Conservation (phyloP, 2,797 vertebrate genomes). For the Danio tinwini region DNA sequence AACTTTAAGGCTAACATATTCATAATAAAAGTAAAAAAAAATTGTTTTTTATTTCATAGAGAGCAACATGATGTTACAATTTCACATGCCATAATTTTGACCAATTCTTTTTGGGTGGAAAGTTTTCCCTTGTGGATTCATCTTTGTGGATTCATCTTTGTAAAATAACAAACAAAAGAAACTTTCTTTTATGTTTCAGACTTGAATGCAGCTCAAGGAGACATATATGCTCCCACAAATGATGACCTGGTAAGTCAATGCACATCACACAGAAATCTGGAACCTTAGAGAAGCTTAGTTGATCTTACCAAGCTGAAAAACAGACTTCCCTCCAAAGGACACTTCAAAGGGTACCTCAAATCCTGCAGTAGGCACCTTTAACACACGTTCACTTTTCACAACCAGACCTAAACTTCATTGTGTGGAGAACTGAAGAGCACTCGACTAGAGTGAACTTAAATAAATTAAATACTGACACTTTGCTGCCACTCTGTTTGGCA, state of each 20-base stretch:
- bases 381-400: conserved; percentile 58
- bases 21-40: no score
- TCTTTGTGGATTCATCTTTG: no score
- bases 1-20: no score
- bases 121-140: not conserved
- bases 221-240: conserved; percentile 61
- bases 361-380: conserved; percentile 66
- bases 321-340: conserved; percentile 73
- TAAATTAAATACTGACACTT: not conserved
- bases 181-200: not conserved
- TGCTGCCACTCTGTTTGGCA: not conserved
- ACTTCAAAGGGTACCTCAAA: conserved; percentile 80
- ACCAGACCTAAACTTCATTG: conserved; percentile 1
- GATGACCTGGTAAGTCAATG: not conserved
- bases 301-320: conserved; percentile 70
- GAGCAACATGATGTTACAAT: no score
- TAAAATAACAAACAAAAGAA: not conserved
- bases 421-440: not conserved
- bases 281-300: conserved; percentile 76
- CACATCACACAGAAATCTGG: conserved; percentile 40
- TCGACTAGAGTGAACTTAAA: not conserved
- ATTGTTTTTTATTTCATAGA: no score
- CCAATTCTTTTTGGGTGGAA: not conserved
- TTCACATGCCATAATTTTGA: no score
- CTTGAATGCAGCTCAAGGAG: conserved; percentile 44